Conservation (phyloP, 2,888 invertebrate species). For the Chalcis sispes region DNA sequence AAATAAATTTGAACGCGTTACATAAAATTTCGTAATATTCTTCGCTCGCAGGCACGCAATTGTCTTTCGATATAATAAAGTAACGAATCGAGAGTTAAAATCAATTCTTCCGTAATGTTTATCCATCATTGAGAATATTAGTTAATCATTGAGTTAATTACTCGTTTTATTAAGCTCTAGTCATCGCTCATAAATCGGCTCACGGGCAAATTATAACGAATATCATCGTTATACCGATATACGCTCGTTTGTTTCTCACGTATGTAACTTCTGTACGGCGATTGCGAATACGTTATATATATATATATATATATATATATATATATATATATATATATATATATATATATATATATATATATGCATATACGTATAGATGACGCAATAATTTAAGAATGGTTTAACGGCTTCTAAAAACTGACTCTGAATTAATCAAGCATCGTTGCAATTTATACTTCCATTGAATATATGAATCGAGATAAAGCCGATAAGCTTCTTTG, state of each 20-base stretch:
- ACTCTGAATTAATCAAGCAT: slow-evolving; percentile 50
- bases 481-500: slow-evolving; percentile 41
- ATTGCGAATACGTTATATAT: slow-evolving; percentile 46
- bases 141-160: slow-evolving; percentile 42
- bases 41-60: too few relatives aligned
- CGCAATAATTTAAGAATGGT: slow-evolving; percentile 39
- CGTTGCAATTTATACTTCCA: slow-evolving; percentile 46
- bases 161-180: slow-evolving; percentile 30
- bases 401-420: slow-evolving; percentile 45
- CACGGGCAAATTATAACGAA: slow-evolving; percentile 33
- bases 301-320: too few relatives aligned
- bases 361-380: too few relatives aligned
- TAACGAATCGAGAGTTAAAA: slow-evolving; percentile 1
- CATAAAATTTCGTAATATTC: not conserved
- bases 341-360: too few relatives aligned
- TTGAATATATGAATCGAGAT: slow-evolving; percentile 45
- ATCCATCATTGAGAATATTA: slow-evolving; percentile 1
- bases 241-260: slow-evolving; percentile 43
- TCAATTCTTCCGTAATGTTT: not conserved
- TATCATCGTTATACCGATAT: slow-evolving; percentile 32
- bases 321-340: too few relatives aligned
- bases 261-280: slow-evolving; percentile 50
- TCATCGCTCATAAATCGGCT: slow-evolving; percentile 38
- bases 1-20: slow-evolving; percentile 2
- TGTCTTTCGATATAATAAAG: not conserved